Conservation (phyloP, 2,113 vertebrate species). For the Sminthopsis crassicaudata region DNA sequence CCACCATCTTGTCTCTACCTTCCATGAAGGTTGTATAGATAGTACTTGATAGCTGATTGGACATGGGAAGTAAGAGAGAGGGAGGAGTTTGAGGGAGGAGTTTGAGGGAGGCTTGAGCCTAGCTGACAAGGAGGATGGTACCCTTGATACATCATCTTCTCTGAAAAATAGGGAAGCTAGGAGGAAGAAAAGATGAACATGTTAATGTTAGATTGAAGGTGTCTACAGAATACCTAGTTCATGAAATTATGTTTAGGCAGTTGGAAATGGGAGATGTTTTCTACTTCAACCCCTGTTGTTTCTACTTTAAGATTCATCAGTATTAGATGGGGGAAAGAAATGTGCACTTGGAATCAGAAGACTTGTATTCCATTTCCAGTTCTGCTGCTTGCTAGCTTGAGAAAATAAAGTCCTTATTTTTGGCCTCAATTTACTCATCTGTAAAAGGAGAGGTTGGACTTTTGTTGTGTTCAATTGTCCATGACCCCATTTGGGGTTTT, state of each 20-base stretch:
- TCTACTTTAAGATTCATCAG: not conserved
- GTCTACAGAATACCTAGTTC: not conserved
- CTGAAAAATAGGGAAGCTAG: not conserved
- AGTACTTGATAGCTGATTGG: not conserved
- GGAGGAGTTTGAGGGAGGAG: not conserved
- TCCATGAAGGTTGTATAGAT: not conserved
- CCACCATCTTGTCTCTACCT: too few species aligned
- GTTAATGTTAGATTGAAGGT: not conserved
- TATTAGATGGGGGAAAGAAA: not conserved
- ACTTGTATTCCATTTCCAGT: not conserved
- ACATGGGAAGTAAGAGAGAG: not conserved
- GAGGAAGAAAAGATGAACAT: not conserved
- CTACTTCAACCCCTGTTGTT: not conserved
- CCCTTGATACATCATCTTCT: not conserved
- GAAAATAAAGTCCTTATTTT: not conserved
- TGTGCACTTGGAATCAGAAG: too few species aligned
- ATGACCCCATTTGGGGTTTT: too few species aligned
- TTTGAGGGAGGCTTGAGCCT: not conserved
- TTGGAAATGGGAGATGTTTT: not conserved
- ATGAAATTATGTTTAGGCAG: not conserved
- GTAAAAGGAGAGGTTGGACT: not conserved
- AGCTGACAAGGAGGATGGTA: too few species aligned
- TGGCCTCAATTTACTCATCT: not conserved
- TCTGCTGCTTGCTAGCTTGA: not conserved
- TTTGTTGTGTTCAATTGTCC: too few species aligned